A percentile compares a stretch with the other conserved stretches of the same genome.
phyloP scores from a whole-genome alignment of 2,797 vertebrate species.

The Labeo calbasu region DNA sequence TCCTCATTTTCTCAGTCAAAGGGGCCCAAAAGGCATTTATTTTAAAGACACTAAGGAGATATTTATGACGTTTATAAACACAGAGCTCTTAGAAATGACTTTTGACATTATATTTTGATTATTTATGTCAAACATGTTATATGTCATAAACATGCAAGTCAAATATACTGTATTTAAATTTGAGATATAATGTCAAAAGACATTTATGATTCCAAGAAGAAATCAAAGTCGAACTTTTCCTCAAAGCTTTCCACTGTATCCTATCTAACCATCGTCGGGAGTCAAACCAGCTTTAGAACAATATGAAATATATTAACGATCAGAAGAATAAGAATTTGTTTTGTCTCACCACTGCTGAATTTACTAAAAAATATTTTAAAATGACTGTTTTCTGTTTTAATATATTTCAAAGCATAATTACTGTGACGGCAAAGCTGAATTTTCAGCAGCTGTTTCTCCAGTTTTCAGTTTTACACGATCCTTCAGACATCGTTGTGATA shows the following conservation, averaged over 20 bases:
- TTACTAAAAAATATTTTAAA: background rate
- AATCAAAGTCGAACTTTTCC: background rate
- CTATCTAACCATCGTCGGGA: background rate
- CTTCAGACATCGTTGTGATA: background rate
- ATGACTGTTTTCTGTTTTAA: background rate
- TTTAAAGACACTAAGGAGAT: background rate
- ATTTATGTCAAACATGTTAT: background rate
- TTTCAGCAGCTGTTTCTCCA: background rate
- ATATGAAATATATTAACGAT: background rate
- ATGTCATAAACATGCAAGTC: background rate
- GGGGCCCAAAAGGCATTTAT: constrained; percentile 16
- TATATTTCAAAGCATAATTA: background rate
- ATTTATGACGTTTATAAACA: background rate
- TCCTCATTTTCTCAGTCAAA: constrained; percentile 34
- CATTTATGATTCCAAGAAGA: background rate
- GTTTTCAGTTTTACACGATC: background rate
- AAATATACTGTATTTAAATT: background rate
- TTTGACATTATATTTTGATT: constrained; percentile 7
- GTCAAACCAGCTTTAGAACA: background rate
- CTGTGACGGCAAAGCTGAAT: background rate
- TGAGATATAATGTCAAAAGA: background rate
- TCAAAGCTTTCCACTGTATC: background rate
- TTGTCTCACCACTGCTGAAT: background rate
- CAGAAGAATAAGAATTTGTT: background rate
- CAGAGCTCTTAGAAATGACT: background rate